These are phyloP conservation scores for Lagria hirta DNA, from an alignment of 2,888 invertebrate species.

Conservation along the genomic window DNA sequence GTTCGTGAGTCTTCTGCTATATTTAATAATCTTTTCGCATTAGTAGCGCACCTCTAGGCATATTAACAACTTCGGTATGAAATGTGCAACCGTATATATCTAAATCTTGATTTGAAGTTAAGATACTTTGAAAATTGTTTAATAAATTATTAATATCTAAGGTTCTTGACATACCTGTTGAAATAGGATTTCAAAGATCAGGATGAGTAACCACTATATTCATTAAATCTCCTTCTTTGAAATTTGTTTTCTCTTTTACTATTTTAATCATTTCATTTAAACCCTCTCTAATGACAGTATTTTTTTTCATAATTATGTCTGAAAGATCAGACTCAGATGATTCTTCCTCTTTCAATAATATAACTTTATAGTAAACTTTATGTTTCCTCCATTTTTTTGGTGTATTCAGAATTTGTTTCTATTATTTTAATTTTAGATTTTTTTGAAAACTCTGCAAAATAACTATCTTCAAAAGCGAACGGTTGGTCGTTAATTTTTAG, in stretches of 20 bases:
- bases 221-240: constrained; percentile 8
- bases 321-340: constrained; percentile 8
- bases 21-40: not conserved
- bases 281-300: constrained; percentile 8
- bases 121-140: no score
- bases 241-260: constrained; percentile 10
- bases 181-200: constrained; percentile 6
- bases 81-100: constrained; percentile 3
- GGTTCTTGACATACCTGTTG: constrained; percentile 1
- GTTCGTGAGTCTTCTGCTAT: constrained; percentile 5
- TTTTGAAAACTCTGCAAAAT: constrained; percentile 6
- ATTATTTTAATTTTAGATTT: constrained; percentile 2
- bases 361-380: constrained; percentile 8
- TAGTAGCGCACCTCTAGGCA: constrained; percentile 6
- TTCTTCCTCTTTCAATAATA: constrained; percentile 6
- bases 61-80: constrained; percentile 6
- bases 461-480: no score
- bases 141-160: not conserved
- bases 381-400: constrained; percentile 3
- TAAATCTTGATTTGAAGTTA: no score
- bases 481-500: constrained; percentile 2
- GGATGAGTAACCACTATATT: constrained; percentile 3
- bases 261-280: constrained; percentile 9
- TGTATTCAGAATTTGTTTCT: constrained; percentile 4
- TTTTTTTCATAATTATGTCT: constrained; percentile 5